Evolutionary conservation across 2,113 vertebrate species (phyloP).

Genomic region (Salminus brasiliensis): DNA sequence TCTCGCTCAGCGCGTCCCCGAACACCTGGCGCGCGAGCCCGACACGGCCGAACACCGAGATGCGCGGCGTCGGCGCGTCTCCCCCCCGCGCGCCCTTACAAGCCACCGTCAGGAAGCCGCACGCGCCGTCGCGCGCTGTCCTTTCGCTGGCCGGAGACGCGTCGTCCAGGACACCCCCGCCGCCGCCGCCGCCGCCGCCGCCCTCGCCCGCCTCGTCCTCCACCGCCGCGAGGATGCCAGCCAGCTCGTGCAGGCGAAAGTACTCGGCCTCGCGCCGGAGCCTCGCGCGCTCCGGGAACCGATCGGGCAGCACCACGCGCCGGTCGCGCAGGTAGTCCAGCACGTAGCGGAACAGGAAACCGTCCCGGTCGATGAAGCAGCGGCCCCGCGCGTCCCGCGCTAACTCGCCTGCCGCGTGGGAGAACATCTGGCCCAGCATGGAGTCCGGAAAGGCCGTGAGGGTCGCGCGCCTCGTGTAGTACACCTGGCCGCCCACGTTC

Average conservation of each 20-base stretch:
- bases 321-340: slow-evolving; percentile 98
- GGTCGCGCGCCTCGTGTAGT: slow-evolving; percentile 92
- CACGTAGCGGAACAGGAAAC: slow-evolving; percentile 96
- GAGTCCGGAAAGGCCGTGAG: slow-evolving; percentile 91
- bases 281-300: slow-evolving; percentile 94
- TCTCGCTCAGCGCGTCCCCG: slow-evolving; percentile 94
- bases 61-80: slow-evolving; percentile 75
- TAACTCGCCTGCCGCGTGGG: slow-evolving; percentile 89
- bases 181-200: slow-evolving; percentile 74
- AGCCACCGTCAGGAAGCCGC: slow-evolving; percentile 94
- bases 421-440: slow-evolving; percentile 94
- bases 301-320: slow-evolving; percentile 95
- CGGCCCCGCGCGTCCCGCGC: slow-evolving; percentile 94
- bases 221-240: slow-evolving; percentile 82
- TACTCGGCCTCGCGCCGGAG: slow-evolving; percentile 96
- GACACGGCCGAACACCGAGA: slow-evolving; percentile 89
- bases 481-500: slow-evolving; percentile 97
- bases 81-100: slow-evolving; percentile 91
- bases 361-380: slow-evolving; percentile 96
- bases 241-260: slow-evolving; percentile 93
- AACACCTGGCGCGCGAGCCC: slow-evolving; percentile 96
- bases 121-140: slow-evolving; percentile 82
- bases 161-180: slow-evolving; percentile 88
- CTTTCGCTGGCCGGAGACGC: slow-evolving; percentile 88
- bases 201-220: slow-evolving; percentile 74